Evolutionary conservation across 2,797 vertebrate genomes (phyloP).

Genomic region (Enteromius paludinosus): DNA sequence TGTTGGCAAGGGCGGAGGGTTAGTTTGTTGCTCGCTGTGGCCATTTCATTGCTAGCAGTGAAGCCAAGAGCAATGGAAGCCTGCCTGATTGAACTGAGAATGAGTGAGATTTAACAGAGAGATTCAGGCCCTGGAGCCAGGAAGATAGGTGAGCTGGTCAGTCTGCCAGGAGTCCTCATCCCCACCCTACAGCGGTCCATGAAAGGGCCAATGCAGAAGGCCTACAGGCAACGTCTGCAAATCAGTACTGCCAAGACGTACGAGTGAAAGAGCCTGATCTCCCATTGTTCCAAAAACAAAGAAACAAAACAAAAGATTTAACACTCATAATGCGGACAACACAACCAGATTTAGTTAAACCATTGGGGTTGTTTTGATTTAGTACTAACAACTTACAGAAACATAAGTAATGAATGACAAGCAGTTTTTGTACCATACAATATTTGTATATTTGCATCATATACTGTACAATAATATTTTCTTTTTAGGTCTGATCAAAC

Average conservation of each 20-base stretch:
- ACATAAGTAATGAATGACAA: conserved; percentile 1
- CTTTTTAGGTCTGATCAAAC: neutral
- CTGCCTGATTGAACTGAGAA: conserved; percentile 57
- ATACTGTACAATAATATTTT: neutral
- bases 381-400: neutral
- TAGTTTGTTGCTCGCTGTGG: conserved; percentile 61
- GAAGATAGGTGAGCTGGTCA: conserved; percentile 68
- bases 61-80: conserved; percentile 56
- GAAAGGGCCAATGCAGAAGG: conserved; percentile 67
- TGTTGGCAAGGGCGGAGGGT: conserved; percentile 62
- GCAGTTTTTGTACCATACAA: neutral
- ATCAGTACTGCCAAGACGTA: conserved; percentile 66
- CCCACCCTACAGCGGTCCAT: conserved; percentile 60
- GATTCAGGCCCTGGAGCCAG: conserved; percentile 59
- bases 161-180: conserved; percentile 71
- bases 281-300: conserved; percentile 21
- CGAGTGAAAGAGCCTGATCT: conserved; percentile 58
- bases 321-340: conserved; percentile 33
- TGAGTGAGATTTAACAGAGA: conserved; percentile 47
- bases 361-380: conserved; percentile 38
- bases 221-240: conserved; percentile 68
- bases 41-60: conserved; percentile 65
- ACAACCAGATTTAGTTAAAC: conserved; percentile 64
- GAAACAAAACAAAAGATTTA: conserved; percentile 44
- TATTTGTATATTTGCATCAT: no score